phyloP scores from a whole-genome alignment of 2,797 vertebrate species.

The Alauda arvensis region DNA sequence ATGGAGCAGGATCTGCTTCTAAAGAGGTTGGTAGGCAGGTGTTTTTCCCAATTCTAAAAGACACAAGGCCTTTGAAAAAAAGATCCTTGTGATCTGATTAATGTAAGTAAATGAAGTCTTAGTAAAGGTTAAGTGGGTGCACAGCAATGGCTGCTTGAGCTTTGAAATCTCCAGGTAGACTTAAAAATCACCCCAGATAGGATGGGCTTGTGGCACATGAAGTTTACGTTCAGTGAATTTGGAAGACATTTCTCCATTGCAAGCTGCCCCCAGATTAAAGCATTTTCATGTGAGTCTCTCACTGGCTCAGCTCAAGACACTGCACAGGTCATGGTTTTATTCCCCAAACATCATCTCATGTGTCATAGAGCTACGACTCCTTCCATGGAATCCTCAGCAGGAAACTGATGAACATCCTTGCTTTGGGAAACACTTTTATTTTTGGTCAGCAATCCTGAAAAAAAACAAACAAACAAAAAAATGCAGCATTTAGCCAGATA shows the following conservation, averaged over 20 bases:
- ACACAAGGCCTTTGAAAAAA: not conserved
- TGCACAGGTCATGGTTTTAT: not conserved
- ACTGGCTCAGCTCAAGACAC: not conserved
- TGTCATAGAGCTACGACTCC: fast-evolving
- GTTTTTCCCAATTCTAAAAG: not conserved
- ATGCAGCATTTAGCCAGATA: not conserved
- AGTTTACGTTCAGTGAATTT: not conserved
- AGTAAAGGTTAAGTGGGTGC: not conserved
- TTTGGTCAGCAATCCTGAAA: not conserved
- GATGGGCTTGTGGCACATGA: fast-evolving
- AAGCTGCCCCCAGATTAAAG: not conserved
- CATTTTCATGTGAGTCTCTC: not conserved
- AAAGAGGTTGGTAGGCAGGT: not conserved
- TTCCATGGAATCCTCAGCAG: not conserved
- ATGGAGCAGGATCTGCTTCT: not conserved
- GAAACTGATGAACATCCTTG: not conserved
- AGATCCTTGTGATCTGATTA: not conserved
- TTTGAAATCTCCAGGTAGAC: not conserved
- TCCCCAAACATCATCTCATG: not conserved
- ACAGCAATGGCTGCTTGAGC: not conserved
- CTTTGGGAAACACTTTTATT: not conserved
- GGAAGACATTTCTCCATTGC: not conserved
- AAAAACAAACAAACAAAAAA: too few species aligned
- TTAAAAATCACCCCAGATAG: not conserved
- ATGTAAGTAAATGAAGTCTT: not conserved